A percentile compares a stretch with the other conserved stretches of the same genome.
These are phyloP conservation scores for Odontamblyopus lacepedii DNA, from an alignment of 2,797 vertebrate species.

Conservation along the genomic window DNA sequence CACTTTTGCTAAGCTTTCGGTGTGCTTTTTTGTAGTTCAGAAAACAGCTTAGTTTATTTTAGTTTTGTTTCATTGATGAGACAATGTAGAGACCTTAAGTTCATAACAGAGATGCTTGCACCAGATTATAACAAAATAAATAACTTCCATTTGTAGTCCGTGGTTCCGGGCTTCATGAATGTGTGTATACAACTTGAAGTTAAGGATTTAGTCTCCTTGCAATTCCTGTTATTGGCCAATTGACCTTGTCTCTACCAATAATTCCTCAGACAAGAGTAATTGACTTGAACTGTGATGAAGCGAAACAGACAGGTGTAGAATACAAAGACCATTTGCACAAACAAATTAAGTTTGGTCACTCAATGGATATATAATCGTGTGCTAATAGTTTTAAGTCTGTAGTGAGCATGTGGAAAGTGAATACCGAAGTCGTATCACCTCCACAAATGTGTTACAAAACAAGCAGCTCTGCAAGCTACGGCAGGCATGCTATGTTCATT, in stretches of 20 bases:
- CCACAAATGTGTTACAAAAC: slow-evolving; percentile 34
- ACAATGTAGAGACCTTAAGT: background rate
- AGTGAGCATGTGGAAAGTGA: slow-evolving; percentile 17
- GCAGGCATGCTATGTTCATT: slow-evolving; percentile 21
- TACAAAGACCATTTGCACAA: slow-evolving; percentile 8
- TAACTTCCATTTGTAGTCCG: background rate
- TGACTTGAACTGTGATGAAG: slow-evolving; percentile 31
- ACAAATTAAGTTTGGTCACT: background rate
- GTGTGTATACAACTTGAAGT: background rate
- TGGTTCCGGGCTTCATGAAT: background rate
- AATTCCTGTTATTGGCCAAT: slow-evolving; percentile 39
- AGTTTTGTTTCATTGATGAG: background rate
- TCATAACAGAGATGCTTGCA: background rate
- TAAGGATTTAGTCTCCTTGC: slow-evolving; percentile 21
- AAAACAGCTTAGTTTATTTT: background rate
- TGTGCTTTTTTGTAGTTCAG: slow-evolving; percentile 12
- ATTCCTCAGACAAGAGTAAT: slow-evolving; percentile 50
- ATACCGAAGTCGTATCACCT: slow-evolving; percentile 6
- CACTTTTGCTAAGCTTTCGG: background rate
- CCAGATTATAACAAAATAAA: background rate
- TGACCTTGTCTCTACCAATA: slow-evolving; percentile 47
- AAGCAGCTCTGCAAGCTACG: slow-evolving; percentile 21
- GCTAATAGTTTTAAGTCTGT: background rate
- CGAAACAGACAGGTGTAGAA: slow-evolving; percentile 18
- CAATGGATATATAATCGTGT: background rate